These are phyloP conservation scores for Nothoprocta perdicaria DNA, from an alignment of 2,113 vertebrate genomes.

Conservation along the genomic window DNA sequence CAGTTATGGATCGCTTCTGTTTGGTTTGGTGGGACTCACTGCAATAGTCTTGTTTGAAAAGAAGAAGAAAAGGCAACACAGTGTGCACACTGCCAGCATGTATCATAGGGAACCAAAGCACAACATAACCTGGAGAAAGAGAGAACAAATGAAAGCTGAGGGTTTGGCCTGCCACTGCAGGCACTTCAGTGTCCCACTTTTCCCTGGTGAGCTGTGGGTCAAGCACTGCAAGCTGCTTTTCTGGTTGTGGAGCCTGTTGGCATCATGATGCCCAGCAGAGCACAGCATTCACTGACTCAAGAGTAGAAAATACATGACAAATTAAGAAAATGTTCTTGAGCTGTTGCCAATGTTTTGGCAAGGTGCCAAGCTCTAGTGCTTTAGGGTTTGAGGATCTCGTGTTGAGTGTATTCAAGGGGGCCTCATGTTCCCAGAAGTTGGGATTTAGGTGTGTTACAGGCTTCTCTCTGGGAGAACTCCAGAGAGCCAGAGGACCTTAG, in stretches of 20 bases:
- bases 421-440: background rate
- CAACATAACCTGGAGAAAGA: background rate
- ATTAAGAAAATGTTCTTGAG: background rate
- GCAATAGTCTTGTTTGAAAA: background rate
- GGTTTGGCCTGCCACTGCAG: background rate
- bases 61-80: background rate
- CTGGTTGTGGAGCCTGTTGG: background rate
- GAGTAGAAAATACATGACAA: background rate
- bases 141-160: accelerated
- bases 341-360: background rate
- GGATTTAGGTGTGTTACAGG: background rate
- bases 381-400: background rate
- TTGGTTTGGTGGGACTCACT: background rate
- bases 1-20: background rate
- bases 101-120: background rate
- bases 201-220: background rate
- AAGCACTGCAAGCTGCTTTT: background rate
- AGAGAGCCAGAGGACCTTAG: background rate
- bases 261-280: background rate
- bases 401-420: accelerated
- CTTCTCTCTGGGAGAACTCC: background rate
- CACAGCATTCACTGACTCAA: background rate
- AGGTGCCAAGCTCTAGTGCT: background rate
- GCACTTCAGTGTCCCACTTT: background rate
- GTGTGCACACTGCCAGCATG: background rate